Evolutionary conservation across 64 coral and sea anemone genomes (phyloP).

Genomic region (Montipora sp.): DNA sequence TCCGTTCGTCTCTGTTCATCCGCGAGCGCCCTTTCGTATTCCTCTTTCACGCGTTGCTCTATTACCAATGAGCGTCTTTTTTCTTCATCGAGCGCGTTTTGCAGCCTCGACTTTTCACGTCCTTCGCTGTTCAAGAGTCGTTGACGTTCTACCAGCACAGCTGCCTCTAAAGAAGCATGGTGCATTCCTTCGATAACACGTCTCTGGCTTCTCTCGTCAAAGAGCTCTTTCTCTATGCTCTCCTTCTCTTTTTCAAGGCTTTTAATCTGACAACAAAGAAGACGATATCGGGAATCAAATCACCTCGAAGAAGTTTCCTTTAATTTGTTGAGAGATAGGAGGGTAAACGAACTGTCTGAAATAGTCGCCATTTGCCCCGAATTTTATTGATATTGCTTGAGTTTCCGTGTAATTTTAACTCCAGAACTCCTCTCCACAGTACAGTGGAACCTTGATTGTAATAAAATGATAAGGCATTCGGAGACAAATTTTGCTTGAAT

Average conservation of each 20-base stretch:
- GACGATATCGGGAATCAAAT: background rate
- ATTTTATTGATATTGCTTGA: too few relatives aligned
- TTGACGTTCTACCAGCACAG: constrained; percentile 57
- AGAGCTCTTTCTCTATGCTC: constrained; percentile 54
- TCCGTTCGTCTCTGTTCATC: constrained; percentile 45
- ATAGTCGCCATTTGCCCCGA: too few relatives aligned
- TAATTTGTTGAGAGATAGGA: too few relatives aligned
- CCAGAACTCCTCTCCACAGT: background rate
- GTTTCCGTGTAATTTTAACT: background rate
- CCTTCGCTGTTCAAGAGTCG: constrained; percentile 45
- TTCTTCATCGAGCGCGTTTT: constrained; percentile 71
- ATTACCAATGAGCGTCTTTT: constrained; percentile 67
- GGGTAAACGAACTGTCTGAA: too few relatives aligned
- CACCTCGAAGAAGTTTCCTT: too few relatives aligned
- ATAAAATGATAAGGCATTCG: too few relatives aligned
- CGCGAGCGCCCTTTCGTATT: constrained; percentile 68
- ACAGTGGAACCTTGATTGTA: too few relatives aligned
- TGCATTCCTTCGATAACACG: constrained; percentile 61
- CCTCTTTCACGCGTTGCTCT: constrained; percentile 69
- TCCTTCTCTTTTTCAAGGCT: constrained; percentile 72
- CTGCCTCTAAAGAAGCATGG: constrained; percentile 55
- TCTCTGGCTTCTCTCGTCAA: constrained; percentile 74
- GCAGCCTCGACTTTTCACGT: constrained; percentile 44
- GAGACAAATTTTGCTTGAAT: too few relatives aligned
- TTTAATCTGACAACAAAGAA: constrained; percentile 38